Evolutionary conservation across 64 coral and sea anemone genomes (phyloP).

Genomic region (Porites australiensis): DNA sequence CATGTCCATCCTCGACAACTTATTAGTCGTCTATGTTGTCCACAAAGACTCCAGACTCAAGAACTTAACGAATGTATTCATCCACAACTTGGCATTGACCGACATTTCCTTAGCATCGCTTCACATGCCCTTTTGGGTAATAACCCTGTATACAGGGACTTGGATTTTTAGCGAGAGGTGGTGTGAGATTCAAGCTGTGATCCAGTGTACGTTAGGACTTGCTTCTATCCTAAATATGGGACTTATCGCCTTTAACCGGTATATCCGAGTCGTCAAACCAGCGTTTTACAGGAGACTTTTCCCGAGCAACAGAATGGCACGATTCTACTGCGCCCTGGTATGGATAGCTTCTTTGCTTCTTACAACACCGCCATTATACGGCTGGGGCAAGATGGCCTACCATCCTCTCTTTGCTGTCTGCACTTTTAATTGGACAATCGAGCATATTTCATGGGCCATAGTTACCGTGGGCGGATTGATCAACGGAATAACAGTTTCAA

Average conservation of each 20-base stretch:
- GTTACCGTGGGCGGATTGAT: constrained; percentile 37
- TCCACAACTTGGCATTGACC: no score
- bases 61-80: no score
- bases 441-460: constrained; percentile 59
- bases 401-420: constrained; percentile 39
- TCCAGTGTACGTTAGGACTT: constrained; percentile 49
- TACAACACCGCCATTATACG: constrained; percentile 68
- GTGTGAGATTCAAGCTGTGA: constrained; percentile 31
- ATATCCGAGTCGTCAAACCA: constrained; percentile 58
- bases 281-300: constrained; percentile 2
- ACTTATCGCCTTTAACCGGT: neutral
- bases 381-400: neutral
- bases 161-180: neutral
- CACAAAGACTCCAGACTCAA: no score
- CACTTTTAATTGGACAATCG: constrained; percentile 52
- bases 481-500: no score
- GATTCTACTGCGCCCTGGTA: constrained; percentile 29
- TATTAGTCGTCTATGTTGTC: no score
- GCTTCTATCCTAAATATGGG: neutral
- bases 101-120: no score
- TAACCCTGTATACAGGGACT: no score
- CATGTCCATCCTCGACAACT: no score
- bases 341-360: constrained; percentile 55
- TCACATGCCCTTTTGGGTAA: no score
- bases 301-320: neutral